Conservation (phyloP, 1,140 invertebrate genomes). For the Brachionus calyciflorus region DNA sequence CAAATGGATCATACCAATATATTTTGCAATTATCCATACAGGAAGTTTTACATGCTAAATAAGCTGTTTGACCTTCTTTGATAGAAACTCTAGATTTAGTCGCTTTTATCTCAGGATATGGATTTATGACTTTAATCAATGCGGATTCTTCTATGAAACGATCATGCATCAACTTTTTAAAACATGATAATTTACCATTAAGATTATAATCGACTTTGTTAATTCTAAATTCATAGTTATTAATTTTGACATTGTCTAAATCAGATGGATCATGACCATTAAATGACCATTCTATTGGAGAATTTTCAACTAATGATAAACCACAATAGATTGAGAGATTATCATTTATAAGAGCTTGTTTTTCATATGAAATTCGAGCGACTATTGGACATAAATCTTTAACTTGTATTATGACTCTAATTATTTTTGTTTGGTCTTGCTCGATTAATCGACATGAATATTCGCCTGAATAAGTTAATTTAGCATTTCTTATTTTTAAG, state of each 20-base stretch:
- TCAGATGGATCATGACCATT: background rate
- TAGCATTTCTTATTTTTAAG: slow-evolving; percentile 23
- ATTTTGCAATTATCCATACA: background rate
- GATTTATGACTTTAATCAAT: background rate
- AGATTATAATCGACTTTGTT: background rate
- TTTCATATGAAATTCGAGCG: background rate
- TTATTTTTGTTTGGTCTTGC: background rate
- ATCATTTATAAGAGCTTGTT: background rate
- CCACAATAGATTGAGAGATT: slow-evolving; percentile 1
- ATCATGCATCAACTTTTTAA: slow-evolving; percentile 9
- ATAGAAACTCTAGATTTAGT: background rate
- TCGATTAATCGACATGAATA: slow-evolving; percentile 14
- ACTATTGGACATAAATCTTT: background rate
- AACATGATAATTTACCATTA: slow-evolving; percentile 8
- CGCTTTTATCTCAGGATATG: background rate
- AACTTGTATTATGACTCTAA: background rate
- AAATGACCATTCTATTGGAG: background rate
- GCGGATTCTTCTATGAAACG: background rate
- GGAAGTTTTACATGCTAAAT: background rate
- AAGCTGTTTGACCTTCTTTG: background rate
- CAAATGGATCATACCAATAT: slow-evolving; percentile 10
- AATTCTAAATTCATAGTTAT: background rate
- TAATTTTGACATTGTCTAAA: background rate
- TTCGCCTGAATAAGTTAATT: background rate
- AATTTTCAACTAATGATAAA: slow-evolving; percentile 8